Evolutionary conservation across 2,888 invertebrate species (phyloP).

Genomic region (Euzetes globulus): DNA sequence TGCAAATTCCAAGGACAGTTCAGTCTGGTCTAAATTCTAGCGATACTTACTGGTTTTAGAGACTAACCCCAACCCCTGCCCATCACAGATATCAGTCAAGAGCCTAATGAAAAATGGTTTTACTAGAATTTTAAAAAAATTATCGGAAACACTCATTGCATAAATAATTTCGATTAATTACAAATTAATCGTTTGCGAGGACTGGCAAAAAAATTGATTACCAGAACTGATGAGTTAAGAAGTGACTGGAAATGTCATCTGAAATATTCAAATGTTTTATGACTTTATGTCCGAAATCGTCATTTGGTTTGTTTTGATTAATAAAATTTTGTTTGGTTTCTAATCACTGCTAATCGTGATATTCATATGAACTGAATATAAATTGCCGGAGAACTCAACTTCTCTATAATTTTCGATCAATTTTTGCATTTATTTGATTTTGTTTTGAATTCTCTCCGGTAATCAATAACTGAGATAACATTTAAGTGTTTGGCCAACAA

Average conservation of each 20-base stretch:
- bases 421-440: not conserved
- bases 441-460: no score
- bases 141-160: constrained; percentile 4
- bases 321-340: not conserved
- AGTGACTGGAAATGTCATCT: not conserved
- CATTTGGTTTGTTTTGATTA: no score
- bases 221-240: not conserved
- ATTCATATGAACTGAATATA: not conserved
- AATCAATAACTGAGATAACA: no score
- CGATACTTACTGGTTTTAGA: no score
- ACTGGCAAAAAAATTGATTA: not conserved
- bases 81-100: not conserved
- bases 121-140: not conserved
- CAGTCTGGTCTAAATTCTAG: no score
- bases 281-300: not conserved
- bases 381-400: not conserved
- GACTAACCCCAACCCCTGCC: no score
- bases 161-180: not conserved
- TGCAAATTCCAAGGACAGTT: no score
- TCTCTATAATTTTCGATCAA: not conserved
- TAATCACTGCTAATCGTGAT: not conserved
- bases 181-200: not conserved
- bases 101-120: not conserved
- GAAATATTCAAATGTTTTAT: not conserved
- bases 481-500: no score